These are phyloP conservation scores for Ploceus nigricollis DNA, from an alignment of 2,113 vertebrate genomes.

Conservation along the genomic window DNA sequence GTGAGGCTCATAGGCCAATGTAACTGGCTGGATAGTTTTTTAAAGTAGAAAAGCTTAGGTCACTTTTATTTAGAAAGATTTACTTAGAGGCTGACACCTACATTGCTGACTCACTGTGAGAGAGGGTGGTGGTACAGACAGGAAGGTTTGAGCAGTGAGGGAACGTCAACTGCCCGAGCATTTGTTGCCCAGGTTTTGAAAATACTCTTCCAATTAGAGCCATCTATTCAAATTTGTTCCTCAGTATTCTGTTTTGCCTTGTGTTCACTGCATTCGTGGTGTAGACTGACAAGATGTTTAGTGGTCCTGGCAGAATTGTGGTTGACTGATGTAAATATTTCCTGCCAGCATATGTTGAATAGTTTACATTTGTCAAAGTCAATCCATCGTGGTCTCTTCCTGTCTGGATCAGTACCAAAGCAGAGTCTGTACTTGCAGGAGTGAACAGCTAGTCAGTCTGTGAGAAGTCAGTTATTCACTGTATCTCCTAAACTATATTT, in stretches of 20 bases:
- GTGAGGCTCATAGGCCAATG: neutral
- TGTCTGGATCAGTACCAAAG: constrained; percentile 14
- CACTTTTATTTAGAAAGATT: neutral
- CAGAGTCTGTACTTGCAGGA: neutral
- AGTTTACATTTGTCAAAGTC: constrained; percentile 57
- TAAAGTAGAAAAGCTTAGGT: neutral
- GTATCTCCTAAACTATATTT: neutral
- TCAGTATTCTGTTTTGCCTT: constrained; percentile 1
- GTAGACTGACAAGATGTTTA: constrained; percentile 45
- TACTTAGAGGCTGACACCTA: neutral
- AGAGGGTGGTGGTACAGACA: neutral
- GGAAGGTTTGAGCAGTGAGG: neutral
- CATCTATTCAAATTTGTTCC: neutral
- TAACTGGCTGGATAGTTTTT: neutral
- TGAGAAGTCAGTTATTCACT: neutral
- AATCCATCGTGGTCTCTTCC: constrained; percentile 4
- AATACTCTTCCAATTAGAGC: neutral
- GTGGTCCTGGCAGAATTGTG: constrained; percentile 17
- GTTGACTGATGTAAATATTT: constrained; percentile 54
- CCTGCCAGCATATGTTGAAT: constrained; percentile 37
- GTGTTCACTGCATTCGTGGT: neutral
- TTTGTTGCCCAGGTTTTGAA: neutral
- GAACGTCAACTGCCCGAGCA: neutral
- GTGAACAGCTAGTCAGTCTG: neutral
- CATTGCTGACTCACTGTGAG: neutral